These are phyloP conservation scores for Drosophila barbarae DNA, from an alignment of 2,888 invertebrate genomes.

Conservation along the genomic window DNA sequence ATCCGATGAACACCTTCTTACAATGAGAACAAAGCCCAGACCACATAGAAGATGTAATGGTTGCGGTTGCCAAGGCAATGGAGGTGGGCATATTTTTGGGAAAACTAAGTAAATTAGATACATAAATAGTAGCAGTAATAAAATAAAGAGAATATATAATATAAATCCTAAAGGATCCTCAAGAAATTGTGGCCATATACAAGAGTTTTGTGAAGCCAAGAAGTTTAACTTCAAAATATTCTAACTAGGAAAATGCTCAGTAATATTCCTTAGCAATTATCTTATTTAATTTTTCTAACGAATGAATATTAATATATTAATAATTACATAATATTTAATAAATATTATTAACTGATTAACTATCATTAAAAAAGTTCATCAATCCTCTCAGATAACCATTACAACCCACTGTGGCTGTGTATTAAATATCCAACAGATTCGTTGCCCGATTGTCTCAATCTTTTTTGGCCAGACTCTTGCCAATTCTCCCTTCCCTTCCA, in stretches of 20 bases:
- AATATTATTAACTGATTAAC: neutral
- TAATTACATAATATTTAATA: neutral
- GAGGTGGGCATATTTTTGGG: neutral
- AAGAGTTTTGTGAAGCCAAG: too few relatives aligned
- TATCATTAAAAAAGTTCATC: neutral
- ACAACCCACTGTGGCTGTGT: slow-evolving; percentile 3
- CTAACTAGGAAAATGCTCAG: neutral
- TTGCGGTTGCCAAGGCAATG: slow-evolving; percentile 16
- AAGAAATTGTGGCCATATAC: neutral
- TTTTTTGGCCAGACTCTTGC: slow-evolving; percentile 10
- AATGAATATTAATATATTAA: too few relatives aligned
- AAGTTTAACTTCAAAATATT: neutral
- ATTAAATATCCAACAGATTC: slow-evolving; percentile 12
- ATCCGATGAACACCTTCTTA: slow-evolving; percentile 29
- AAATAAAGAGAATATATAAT: neutral
- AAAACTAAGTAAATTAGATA: neutral
- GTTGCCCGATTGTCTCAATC: slow-evolving; percentile 8
- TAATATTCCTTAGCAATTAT: too few relatives aligned
- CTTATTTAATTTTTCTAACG: too few relatives aligned
- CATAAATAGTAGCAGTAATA: neutral
- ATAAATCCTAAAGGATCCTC: neutral
- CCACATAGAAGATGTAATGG: slow-evolving; percentile 17
- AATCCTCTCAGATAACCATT: neutral
- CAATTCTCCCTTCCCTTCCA: neutral
- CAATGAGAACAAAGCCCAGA: slow-evolving; percentile 32